Evolutionary conservation across 2,797 vertebrate species (phyloP).

Genomic region (Sebastes aleutianus): DNA sequence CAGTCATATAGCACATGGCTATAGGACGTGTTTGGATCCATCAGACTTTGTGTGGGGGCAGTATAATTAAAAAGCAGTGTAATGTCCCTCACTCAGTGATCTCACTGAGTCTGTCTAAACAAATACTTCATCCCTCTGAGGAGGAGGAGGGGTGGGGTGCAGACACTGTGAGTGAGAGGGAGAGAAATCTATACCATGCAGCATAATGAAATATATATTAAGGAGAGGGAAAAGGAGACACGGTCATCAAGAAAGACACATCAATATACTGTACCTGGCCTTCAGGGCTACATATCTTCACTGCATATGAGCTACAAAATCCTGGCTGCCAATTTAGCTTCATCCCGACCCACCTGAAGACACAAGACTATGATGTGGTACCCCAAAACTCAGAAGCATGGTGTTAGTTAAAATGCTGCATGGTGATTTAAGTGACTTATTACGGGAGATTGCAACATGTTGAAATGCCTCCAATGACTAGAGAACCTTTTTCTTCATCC

Average conservation of each 20-base stretch:
- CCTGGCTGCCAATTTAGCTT: background rate
- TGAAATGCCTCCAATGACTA: background rate
- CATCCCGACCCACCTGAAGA: conserved; percentile 6
- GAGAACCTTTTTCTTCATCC: background rate
- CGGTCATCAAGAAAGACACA: conserved; percentile 1
- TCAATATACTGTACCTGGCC: background rate
- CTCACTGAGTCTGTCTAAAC: conserved; percentile 52
- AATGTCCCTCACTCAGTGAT: conserved; percentile 23
- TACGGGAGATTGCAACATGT: background rate
- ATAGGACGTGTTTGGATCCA: background rate
- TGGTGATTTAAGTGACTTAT: conserved; percentile 7
- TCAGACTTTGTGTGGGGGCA: background rate
- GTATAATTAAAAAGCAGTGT: conserved; percentile 34
- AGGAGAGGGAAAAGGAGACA: conserved; percentile 17
- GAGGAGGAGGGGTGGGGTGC: background rate
- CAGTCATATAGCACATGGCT: conserved; percentile 16
- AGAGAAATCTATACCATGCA: conserved; percentile 2
- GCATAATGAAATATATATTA: conserved; percentile 22
- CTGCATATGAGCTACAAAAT: conserved; percentile 10
- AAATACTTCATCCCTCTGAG: conserved; percentile 56
- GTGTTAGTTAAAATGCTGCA: background rate
- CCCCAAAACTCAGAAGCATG: background rate
- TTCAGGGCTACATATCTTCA: background rate
- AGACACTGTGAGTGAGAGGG: background rate
- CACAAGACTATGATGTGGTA: background rate